phyloP scores from a whole-genome alignment of 2,113 vertebrate genomes.

The Hymenochirus boettgeri region DNA sequence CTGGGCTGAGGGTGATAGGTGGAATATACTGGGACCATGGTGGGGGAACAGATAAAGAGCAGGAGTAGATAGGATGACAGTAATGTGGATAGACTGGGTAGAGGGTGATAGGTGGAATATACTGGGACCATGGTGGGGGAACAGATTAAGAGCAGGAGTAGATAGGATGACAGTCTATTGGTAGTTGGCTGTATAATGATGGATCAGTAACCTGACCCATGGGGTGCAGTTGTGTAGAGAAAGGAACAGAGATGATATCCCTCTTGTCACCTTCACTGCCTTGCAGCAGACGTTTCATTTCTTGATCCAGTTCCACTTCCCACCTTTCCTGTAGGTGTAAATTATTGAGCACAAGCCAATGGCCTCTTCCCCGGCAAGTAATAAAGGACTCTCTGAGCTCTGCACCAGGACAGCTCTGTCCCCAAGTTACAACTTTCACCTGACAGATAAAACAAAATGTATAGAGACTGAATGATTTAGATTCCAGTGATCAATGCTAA shows the following conservation, averaged over 20 bases:
- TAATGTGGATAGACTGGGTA: background rate
- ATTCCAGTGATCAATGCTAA: no score
- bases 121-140: no score
- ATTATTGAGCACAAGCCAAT: constrained; percentile 76
- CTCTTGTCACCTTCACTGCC: background rate
- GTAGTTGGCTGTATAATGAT: no score
- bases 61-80: constrained; percentile 4
- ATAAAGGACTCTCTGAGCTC: constrained; percentile 45
- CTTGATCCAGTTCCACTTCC: constrained; percentile 40
- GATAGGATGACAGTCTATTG: no score
- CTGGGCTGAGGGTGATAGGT: no score
- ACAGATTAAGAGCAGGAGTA: no score
- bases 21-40: no score
- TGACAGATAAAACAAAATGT: background rate
- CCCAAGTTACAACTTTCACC: constrained; percentile 14
- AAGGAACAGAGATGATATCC: background rate
- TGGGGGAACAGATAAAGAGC: background rate
- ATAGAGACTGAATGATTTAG: no score
- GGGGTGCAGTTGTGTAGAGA: background rate
- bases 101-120: background rate
- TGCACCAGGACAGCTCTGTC: background rate
- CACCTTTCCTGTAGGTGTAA: constrained; percentile 73
- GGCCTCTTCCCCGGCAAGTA: constrained; percentile 56
- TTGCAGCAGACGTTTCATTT: background rate
- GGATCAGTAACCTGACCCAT: no score